Evolutionary conservation across 2,888 invertebrate species (phyloP).

Genomic region (Lobophora halterata): DNA sequence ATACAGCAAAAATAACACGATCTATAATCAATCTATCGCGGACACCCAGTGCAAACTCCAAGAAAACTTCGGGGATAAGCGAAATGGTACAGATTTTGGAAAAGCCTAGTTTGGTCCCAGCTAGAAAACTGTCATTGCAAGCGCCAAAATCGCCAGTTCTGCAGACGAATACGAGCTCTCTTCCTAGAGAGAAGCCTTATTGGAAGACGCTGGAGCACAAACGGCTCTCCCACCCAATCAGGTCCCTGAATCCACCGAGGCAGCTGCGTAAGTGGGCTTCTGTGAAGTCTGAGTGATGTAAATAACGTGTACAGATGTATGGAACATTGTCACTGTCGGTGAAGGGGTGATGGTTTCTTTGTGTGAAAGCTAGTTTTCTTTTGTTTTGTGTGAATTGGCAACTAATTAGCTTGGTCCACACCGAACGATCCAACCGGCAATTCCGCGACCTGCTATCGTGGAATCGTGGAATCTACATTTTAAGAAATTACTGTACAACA

Average conservation of each 20-base stretch:
- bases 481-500: no score
- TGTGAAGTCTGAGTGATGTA: conserved; percentile 41
- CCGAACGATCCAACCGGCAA: no score
- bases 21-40: conserved; percentile 65
- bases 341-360: conserved; percentile 22
- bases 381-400: conserved; percentile 28
- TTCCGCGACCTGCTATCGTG: no score
- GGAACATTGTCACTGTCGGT: conserved; percentile 41
- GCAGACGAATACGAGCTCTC: conserved; percentile 55
- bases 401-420: no score
- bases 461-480: no score
- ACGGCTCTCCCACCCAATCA: conserved; percentile 66
- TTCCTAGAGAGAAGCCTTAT: conserved; percentile 63
- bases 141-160: conserved; percentile 41
- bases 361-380: conserved; percentile 16
- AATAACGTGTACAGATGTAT: conserved; percentile 57
- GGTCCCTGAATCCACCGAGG: conserved; percentile 62
- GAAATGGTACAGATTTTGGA: conserved; percentile 55
- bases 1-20: conserved; percentile 54
- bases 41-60: conserved; percentile 62
- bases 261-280: conserved; percentile 67
- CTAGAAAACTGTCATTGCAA: conserved; percentile 62
- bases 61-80: conserved; percentile 43
- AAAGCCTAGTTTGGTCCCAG: conserved; percentile 37
- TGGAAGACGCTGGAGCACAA: conserved; percentile 75